Percentiles rank a stretch among this genome's conserved stretches.
Conservation (phyloP, 2,888 invertebrate species). For the Calephelis perditalis region DNA sequence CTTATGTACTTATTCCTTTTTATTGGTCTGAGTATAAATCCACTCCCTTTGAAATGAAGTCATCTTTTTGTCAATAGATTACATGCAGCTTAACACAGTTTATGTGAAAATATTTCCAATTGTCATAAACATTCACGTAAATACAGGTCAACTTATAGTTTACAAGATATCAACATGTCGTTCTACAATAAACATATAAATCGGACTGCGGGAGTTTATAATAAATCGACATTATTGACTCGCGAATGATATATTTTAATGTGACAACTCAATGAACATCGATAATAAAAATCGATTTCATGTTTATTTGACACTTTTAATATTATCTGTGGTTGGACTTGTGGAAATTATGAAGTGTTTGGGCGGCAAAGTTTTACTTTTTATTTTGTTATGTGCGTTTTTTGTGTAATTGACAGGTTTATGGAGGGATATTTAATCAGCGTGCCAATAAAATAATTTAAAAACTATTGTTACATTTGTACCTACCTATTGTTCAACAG, state of each 20-base stretch:
- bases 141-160: not conserved
- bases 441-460: too few species aligned
- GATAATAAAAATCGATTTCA: slow-evolving; percentile 5
- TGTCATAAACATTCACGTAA: not conserved
- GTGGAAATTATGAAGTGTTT: not conserved
- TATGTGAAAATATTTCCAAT: slow-evolving; percentile 4
- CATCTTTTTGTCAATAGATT: not conserved
- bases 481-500: too few species aligned
- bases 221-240: slow-evolving; percentile 8
- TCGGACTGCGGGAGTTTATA: slow-evolving; percentile 5
- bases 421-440: too few species aligned
- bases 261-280: slow-evolving; percentile 9
- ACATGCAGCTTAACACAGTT: not conserved
- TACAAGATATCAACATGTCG: slow-evolving; percentile 3
- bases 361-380: too few species aligned
- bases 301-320: not conserved
- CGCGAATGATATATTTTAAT: slow-evolving; percentile 8
- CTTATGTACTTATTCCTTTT: too few species aligned
- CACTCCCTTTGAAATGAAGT: too few species aligned
- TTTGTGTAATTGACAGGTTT: too few species aligned
- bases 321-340: slow-evolving; percentile 1
- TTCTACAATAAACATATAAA: slow-evolving; percentile 4
- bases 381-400: too few species aligned
- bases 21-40: too few species aligned
- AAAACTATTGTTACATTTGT: too few species aligned